Percentiles rank a stretch among this genome's conserved stretches.
phyloP scores from a whole-genome alignment of 2,888 invertebrate genomes.

The Pediacus dermestoides region DNA sequence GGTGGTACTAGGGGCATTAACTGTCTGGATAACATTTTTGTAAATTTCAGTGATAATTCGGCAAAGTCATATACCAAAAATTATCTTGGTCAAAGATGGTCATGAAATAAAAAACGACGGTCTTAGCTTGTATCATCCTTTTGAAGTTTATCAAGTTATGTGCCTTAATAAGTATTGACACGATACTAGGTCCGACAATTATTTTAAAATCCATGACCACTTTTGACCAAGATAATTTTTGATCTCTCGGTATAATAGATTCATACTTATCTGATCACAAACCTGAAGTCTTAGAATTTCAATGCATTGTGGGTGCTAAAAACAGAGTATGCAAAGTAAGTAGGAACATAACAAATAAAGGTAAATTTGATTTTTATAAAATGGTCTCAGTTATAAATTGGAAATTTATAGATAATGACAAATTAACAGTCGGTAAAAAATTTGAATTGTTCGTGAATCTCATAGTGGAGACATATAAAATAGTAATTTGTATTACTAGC shows the following conservation, averaged over 20 bases:
- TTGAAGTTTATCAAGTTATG: too few species aligned
- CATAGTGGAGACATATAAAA: background rate
- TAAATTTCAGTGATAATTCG: too few species aligned
- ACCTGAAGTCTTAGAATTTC: background rate
- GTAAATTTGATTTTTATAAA: background rate
- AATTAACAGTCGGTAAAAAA: background rate
- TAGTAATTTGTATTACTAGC: too few species aligned
- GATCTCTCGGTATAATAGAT: too few species aligned
- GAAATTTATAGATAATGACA: background rate
- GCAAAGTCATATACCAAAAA: too few species aligned
- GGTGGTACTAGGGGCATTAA: background rate
- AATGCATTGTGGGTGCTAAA: background rate
- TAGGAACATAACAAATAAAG: background rate
- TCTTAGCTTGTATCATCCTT: too few species aligned
- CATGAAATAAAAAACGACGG: too few species aligned
- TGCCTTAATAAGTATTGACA: too few species aligned
- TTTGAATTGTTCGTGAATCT: background rate
- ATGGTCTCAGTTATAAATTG: background rate
- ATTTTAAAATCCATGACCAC: too few species aligned
- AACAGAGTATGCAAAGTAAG: background rate
- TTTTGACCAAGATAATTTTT: too few species aligned
- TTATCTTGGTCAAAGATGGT: too few species aligned
- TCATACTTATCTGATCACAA: background rate
- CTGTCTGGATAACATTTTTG: slow-evolving; percentile 2
- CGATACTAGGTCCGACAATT: too few species aligned